Conservation (phyloP, 2,797 vertebrate genomes). For the Lacerta viridis region DNA sequence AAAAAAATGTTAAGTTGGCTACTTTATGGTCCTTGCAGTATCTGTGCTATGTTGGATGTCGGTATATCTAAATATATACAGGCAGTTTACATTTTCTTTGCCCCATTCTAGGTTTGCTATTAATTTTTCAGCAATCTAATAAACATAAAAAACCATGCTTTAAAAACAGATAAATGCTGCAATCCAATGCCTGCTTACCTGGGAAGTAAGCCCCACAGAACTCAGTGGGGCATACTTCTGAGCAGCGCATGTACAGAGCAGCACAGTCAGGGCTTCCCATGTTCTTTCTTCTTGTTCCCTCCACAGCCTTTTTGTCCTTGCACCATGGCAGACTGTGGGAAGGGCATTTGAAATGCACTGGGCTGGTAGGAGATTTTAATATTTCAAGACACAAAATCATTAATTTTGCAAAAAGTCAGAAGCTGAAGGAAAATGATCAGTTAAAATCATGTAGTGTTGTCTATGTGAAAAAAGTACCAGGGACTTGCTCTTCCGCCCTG, state of each 20-base stretch:
- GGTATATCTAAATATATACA: not conserved
- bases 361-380: slow-evolving; percentile 70
- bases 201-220: not conserved
- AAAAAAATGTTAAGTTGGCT: too few relatives aligned
- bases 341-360: slow-evolving; percentile 65
- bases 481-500: slow-evolving; percentile 75
- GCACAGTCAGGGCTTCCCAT: not conserved
- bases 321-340: slow-evolving; percentile 37
- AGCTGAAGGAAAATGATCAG: slow-evolving; percentile 75
- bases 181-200: not conserved
- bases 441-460: slow-evolving; percentile 68
- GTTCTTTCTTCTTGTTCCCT: not conserved
- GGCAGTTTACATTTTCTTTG: not conserved
- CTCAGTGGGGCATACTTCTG: not conserved
- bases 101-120: slow-evolving; percentile 13
- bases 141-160: slow-evolving; percentile 19
- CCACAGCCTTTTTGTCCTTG: slow-evolving; percentile 59
- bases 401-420: slow-evolving; percentile 79
- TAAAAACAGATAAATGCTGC: not conserved
- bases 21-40: too few relatives aligned
- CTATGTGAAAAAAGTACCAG: slow-evolving; percentile 67
- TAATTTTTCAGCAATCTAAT: not conserved
- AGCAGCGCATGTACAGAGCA: not conserved
- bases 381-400: slow-evolving; percentile 79
- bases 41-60: not conserved